Evolutionary conservation across 2,888 invertebrate species (phyloP), one percentile per base, ranked within the genome.

Genomic region (Trimorus sp.): DNA sequence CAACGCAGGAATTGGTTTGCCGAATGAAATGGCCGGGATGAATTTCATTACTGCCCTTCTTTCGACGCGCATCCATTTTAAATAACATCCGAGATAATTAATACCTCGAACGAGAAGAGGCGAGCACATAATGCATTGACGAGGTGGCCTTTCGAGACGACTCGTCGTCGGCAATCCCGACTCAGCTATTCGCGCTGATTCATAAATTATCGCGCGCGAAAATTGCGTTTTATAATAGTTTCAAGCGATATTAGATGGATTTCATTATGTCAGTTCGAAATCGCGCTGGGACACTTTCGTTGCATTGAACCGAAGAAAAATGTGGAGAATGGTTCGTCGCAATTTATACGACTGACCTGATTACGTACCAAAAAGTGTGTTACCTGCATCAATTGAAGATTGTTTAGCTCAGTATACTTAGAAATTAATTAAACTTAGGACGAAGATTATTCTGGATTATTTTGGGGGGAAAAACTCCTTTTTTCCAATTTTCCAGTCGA

Each of bases 71-170:
- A 53, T 65, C 38, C 51, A 51, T 42, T 68, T 36, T 53, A 40
- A 56, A 68, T 12, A 14, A 56, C 51, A 36, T 42, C 65, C 16
- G 53, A 38, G 68, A 54, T 68, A 56, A 68, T 68, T 68, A 68
- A 56, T 68, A 56, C 26, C n/a, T 16, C 26, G 40, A 68, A 68
- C 37, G 56, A 68, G 54, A 68, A 36, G 45, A 26, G 54, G 53
- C 66, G 26, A 16, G 40, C 66, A 42, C n/a, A 54, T 54, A 40
- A 54, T 42, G 54, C 42, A 66, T 54, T 26, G 66, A 40, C 42
- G 56, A 53, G 49, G 51, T 14, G 40, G 59, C 59, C 26, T 56
- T 56, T 37, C 16, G 51, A 56, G 26, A 26, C 7, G 51, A 45
- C 3, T 37, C 42, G 68, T 68, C 53, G 54, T 37, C 49, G 42